These are phyloP conservation scores for Perizoma affinitatum DNA, from an alignment of 2,888 invertebrate genomes.

Conservation along the genomic window DNA sequence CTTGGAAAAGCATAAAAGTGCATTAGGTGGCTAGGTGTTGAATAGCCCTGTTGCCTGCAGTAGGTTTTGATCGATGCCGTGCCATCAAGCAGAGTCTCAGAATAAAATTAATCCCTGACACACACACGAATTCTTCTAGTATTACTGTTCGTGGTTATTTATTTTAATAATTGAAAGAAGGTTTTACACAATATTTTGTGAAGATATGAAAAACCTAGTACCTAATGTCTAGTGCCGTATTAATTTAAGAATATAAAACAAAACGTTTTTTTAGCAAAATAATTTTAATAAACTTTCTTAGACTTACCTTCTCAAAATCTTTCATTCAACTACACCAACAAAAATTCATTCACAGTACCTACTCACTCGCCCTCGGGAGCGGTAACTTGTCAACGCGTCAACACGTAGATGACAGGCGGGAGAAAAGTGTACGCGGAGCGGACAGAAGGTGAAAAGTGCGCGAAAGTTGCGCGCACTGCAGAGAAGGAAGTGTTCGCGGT, in stretches of 20 bases:
- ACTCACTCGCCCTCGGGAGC: constrained; percentile 27
- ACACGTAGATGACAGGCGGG: constrained; percentile 34
- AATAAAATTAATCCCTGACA: no score
- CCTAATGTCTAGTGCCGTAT: no score
- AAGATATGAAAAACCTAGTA: not conserved
- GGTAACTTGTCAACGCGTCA: constrained; percentile 23
- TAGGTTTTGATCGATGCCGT: no score
- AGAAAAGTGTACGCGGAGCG: constrained; percentile 36
- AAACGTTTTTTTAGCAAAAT: not conserved
- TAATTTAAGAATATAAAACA: no score
- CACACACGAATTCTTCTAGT: no score
- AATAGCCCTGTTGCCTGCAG: no score
- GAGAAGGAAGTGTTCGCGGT: constrained; percentile 51
- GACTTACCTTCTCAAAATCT: constrained; percentile 24
- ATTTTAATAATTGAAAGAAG: no score
- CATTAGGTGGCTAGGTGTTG: no score
- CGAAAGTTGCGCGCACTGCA: constrained; percentile 49
- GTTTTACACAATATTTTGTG: not conserved
- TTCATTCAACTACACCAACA: constrained; percentile 10
- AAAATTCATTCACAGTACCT: constrained; percentile 28
- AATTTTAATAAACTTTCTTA: constrained; percentile 1
- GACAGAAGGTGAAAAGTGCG: constrained; percentile 51
- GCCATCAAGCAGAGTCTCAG: no score
- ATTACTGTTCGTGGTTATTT: no score
- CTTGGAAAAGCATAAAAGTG: no score